Percentiles rank a stretch among this genome's conserved stretches.
These are phyloP conservation scores for Pempheris klunzingeri DNA, from an alignment of 2,797 vertebrate genomes.

Conservation along the genomic window DNA sequence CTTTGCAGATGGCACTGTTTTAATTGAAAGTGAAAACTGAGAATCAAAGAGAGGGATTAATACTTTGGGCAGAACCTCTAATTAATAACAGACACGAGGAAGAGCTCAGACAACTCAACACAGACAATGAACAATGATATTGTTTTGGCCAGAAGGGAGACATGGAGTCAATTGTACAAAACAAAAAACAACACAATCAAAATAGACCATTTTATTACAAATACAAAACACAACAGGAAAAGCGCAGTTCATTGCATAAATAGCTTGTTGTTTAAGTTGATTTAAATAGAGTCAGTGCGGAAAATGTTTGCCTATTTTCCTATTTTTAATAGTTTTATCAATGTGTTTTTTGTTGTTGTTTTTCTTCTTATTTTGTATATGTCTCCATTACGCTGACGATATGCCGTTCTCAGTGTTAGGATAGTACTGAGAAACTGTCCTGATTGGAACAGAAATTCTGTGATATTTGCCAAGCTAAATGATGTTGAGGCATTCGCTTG, in stretches of 20 bases:
- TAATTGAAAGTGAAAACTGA: conserved; percentile 61
- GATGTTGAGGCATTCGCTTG: conserved; percentile 1
- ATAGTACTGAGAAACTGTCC: conserved; percentile 16
- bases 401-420: conserved; percentile 1
- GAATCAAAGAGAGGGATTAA: conserved; percentile 52
- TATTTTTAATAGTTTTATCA: conserved; percentile 14
- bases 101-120: conserved; percentile 21
- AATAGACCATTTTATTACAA: conserved; percentile 82
- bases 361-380: conserved; percentile 12
- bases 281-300: conserved; percentile 84
- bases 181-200: conserved; percentile 41
- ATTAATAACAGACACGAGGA: conserved; percentile 58
- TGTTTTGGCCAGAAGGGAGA: conserved; percentile 17
- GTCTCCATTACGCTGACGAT: conserved; percentile 39
- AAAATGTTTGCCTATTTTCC: no score
- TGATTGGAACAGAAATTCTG: not conserved
- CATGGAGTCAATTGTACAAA: conserved; percentile 19
- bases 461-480: conserved; percentile 16
- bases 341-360: not conserved
- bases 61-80: conserved; percentile 27
- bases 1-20: conserved; percentile 48
- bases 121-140: conserved; percentile 31
- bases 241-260: conserved; percentile 76
- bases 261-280: conserved; percentile 56
- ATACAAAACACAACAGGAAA: conserved; percentile 77